phyloP scores from a whole-genome alignment of 2,797 vertebrate species.

The Amblyraja radiata region DNA sequence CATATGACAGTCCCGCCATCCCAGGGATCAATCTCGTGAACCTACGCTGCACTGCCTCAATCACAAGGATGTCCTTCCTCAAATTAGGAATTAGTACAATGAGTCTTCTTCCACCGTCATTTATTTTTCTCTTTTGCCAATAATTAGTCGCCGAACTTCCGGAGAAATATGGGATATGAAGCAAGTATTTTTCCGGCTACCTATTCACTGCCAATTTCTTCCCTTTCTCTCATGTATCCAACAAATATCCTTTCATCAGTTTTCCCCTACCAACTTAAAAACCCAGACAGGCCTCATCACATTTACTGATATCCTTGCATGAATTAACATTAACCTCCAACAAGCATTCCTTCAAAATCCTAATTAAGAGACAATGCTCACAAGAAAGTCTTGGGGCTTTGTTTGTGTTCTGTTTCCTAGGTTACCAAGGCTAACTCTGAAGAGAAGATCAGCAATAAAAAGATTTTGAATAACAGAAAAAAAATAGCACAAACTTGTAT shows the following conservation, averaged over 20 bases:
- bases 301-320: not conserved
- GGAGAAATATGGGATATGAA: not conserved
- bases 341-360: not conserved
- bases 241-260: not conserved
- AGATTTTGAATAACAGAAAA: not conserved
- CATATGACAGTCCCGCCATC: too few species aligned
- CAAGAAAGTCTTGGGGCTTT: not conserved
- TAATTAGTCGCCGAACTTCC: not conserved
- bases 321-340: not conserved
- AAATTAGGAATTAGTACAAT: not conserved
- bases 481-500: not conserved
- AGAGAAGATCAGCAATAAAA: not conserved
- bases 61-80: too few species aligned
- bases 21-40: too few species aligned
- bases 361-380: not conserved
- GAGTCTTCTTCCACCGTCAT: not conserved
- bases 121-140: not conserved
- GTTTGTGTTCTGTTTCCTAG: not conserved
- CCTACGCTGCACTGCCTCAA: too few species aligned
- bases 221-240: not conserved
- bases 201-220: not conserved
- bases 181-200: not conserved
- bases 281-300: not conserved
- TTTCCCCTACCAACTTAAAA: not conserved
- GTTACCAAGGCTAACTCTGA: not conserved